Base-by-base conservation (phyloP, 2,888 invertebrate genomes). In the Apeira syringaria region DNA sequence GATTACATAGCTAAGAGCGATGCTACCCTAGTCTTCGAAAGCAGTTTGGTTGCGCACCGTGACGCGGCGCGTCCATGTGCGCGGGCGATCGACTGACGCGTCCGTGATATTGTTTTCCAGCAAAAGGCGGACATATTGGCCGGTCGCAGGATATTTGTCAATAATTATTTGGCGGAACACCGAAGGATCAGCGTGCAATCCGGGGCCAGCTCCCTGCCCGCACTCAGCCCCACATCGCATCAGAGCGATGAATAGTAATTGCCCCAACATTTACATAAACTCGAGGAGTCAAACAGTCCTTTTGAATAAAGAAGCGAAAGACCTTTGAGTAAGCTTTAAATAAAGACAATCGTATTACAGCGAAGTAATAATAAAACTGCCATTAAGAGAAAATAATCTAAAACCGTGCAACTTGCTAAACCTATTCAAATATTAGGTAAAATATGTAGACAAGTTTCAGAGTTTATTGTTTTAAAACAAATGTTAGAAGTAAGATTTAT, bases 91-190 rank as follows among this genome's bases (percentile, higher is more conserved):
- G 72, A 80, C 76, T 86, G 79, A 85, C 80, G 69, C 77, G 70
- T 63, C 72, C 79, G 75, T 80, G 69, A 72, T 44, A 11, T 87
- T 87, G 74, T 87, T 90, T 90, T 90, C 56, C 90, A 90, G 90
- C 90, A 90, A 90, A 89, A 90, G 78, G 90, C 90, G 82, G 90
- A 90, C 82, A 88, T 90, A 75, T 81, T 90, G 90, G 90, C 90
- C 80, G 90, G 90, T 67, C 90, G 90, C 76, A 84, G 90, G 80
- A 89, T 90, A 81, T 90, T 90, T 89, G 90, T 90, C 82, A 90
- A 90, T 90, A 90, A 90, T 90, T 90, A 90, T 90, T 90, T 90
- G 90, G 90, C 90, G 70, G 90, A 90, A 74, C 90, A 90, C 77
- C 86, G 90, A 74, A 84, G 90, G 78, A 90, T 90, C 90, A 90